A percentile compares a stretch with the other conserved stretches of the same genome.
Evolutionary conservation across 30 jellyfish, hydroid and myxozoan species (phyloP).

Genomic region (Hydractinia symbiolongicarpus): DNA sequence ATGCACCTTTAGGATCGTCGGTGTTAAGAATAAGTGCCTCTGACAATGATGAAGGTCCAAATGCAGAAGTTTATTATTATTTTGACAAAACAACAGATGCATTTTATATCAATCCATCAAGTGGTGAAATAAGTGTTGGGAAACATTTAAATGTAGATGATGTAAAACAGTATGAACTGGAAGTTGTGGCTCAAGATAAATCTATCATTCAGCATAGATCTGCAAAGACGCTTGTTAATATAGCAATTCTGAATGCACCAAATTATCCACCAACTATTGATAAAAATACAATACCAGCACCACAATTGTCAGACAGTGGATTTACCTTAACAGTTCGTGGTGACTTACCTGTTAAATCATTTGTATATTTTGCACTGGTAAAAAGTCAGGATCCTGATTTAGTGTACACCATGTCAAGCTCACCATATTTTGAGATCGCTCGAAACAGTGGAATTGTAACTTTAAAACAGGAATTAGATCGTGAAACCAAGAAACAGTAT

Average conservation of each 20-base stretch:
- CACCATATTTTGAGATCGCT: conserved; percentile 48
- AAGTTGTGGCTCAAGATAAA: conserved; percentile 72
- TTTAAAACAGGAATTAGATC: conserved; percentile 37
- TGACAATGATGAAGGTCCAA: conserved; percentile 86
- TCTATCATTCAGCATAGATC: conserved; percentile 49
- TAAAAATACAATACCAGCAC: conserved; percentile 28
- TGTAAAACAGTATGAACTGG: conserved; percentile 39
- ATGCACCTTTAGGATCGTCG: conserved; percentile 64
- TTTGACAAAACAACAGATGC: conserved; percentile 55
- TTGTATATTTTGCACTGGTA: conserved; percentile 62
- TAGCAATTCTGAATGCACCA: conserved; percentile 62
- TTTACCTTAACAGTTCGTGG: conserved; percentile 66
- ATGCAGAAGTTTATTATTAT: conserved; percentile 72
- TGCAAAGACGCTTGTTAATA: conserved; percentile 48
- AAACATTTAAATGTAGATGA: conserved; percentile 43
- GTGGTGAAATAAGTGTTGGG: conserved; percentile 79
- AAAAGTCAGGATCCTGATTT: conserved; percentile 49
- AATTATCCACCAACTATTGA: conserved; percentile 60
- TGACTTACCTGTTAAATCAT: conserved; percentile 68
- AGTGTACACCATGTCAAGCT: conserved; percentile 48
- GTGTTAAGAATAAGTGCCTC: conserved; percentile 77
- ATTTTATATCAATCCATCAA: conserved; percentile 75
- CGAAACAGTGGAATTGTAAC: conserved; percentile 77
- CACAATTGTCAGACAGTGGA: conserved; percentile 36
- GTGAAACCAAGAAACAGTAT: background rate